A percentile compares a stretch with the other conserved stretches of the same genome.
Evolutionary conservation across 2,797 vertebrate genomes (phyloP).

Genomic region (Chelmon rostratus): DNA sequence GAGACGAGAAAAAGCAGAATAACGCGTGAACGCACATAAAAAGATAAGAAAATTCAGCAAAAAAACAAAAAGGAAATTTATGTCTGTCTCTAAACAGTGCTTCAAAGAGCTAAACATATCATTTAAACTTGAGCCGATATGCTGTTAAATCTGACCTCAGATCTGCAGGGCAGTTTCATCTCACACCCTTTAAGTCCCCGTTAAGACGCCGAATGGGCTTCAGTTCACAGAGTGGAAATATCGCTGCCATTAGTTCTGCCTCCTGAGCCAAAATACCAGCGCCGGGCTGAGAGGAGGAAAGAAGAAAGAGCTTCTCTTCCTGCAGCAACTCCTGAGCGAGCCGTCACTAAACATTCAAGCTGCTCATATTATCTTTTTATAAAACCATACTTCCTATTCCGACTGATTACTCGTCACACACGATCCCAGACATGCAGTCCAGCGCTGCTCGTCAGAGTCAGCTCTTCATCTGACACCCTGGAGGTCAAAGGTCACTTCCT

Average conservation of each 20-base stretch:
- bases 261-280: conserved; percentile 29
- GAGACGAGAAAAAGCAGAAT: neutral
- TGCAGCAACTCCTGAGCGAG: neutral
- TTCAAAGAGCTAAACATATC: neutral
- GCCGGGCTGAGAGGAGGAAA: neutral
- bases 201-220: conserved; percentile 19
- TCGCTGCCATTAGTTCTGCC: conserved; percentile 45
- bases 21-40: no score
- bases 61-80: no score
- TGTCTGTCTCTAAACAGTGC: neutral
- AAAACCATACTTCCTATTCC: no score
- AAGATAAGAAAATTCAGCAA: no score
- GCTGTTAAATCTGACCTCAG: conserved; percentile 20
- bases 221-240: conserved; percentile 30
- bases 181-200: conserved; percentile 13
- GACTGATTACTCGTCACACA: neutral
- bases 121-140: conserved; percentile 5
- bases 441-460: neutral
- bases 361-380: neutral
- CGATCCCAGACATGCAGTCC: conserved; percentile 8
- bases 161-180: neutral
- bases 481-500: conserved; percentile 64
- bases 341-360: neutral
- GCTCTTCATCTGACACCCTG: conserved; percentile 45
- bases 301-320: neutral